A percentile compares a stretch with the other conserved stretches of the same genome.
phyloP scores from a whole-genome alignment of 2,113 vertebrate genomes.

The Pogonocichla stellata region DNA sequence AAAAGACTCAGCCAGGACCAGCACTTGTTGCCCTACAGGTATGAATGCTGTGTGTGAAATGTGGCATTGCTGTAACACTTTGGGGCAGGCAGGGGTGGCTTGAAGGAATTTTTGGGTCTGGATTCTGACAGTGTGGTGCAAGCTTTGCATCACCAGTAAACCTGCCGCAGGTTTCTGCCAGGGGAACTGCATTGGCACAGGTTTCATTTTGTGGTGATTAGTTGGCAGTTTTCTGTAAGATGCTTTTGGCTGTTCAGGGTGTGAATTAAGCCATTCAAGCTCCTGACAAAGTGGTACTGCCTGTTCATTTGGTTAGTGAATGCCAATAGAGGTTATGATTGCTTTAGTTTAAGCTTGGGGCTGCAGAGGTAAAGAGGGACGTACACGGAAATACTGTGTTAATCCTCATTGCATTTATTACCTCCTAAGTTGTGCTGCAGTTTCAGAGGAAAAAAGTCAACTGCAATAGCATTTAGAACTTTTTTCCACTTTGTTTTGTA shows the following conservation, averaged over 20 bases:
- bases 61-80: neutral
- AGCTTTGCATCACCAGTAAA: neutral
- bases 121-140: neutral
- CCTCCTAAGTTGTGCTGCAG: neutral
- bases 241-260: neutral
- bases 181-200: rapidly evolving
- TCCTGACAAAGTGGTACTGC: neutral
- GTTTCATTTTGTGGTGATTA: neutral
- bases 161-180: neutral
- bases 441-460: neutral
- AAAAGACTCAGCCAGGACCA: neutral
- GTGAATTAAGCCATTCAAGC: neutral
- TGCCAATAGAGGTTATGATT: neutral
- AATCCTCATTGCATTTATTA: neutral
- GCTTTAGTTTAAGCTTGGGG: neutral
- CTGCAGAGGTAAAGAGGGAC: neutral
- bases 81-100: neutral
- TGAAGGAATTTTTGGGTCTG: neutral
- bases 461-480: neutral
- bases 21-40: neutral
- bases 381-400: rapidly evolving
- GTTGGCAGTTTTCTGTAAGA: neutral
- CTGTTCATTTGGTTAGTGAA: neutral
- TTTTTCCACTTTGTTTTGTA: neutral
- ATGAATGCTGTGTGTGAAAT: neutral